A percentile compares a stretch with the other conserved stretches of the same genome.
phyloP scores from a whole-genome alignment of 2,888 invertebrate species.

The Troglohyphantes excavatus region DNA sequence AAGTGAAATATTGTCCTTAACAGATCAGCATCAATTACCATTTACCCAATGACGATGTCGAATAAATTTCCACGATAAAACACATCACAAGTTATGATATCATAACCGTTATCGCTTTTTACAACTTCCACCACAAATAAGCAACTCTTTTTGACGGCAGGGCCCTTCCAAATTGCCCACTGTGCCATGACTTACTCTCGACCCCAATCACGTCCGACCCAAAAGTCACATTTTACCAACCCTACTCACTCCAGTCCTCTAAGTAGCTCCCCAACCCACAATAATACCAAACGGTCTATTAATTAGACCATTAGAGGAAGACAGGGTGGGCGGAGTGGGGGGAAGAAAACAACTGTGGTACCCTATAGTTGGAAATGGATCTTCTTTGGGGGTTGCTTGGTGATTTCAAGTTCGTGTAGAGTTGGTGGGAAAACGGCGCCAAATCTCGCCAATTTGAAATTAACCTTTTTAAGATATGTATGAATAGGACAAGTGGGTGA shows the following conservation, averaged over 20 bases:
- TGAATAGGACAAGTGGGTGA: no score
- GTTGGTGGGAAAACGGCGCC: no score
- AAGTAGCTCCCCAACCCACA: slow-evolving; percentile 23
- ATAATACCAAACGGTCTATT: slow-evolving; percentile 58
- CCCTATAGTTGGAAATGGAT: slow-evolving; percentile 22
- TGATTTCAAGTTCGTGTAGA: no score
- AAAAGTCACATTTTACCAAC: slow-evolving; percentile 25
- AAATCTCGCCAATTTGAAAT: background rate
- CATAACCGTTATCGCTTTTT: background rate
- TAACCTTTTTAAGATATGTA: no score
- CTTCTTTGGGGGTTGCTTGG: background rate
- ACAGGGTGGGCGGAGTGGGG: background rate
- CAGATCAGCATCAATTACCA: background rate
- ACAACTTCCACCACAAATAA: background rate
- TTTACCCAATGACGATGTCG: background rate
- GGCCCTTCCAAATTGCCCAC: background rate
- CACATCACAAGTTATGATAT: background rate
- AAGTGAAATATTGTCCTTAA: no score
- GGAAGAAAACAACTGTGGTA: slow-evolving; percentile 28
- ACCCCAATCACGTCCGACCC: slow-evolving; percentile 44
- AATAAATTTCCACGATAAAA: background rate
- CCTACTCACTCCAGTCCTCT: background rate
- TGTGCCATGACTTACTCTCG: background rate
- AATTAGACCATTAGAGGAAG: slow-evolving; percentile 60
- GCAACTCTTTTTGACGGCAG: background rate